These are phyloP conservation scores for Anableps anableps DNA, from an alignment of 2,797 vertebrate species.

Conservation along the genomic window DNA sequence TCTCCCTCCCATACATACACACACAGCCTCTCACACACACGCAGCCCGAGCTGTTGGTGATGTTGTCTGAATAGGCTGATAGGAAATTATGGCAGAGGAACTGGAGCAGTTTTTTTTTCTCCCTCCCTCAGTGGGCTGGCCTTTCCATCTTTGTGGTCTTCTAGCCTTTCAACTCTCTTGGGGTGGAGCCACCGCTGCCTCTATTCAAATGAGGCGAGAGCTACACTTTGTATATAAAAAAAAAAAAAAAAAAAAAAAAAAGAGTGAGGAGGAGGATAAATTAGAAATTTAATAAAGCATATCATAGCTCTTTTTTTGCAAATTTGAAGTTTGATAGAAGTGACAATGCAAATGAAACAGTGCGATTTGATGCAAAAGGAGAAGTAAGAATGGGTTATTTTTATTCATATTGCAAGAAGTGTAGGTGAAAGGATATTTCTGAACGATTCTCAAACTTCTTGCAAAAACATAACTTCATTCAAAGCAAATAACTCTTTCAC, in stretches of 20 bases:
- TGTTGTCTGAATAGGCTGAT: slow-evolving; percentile 87
- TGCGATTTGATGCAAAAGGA: slow-evolving; percentile 9
- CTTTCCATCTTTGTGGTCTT: slow-evolving; percentile 85
- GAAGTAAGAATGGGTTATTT: slow-evolving; percentile 15
- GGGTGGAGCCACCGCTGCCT: slow-evolving; percentile 80
- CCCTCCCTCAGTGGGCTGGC: slow-evolving; percentile 86
- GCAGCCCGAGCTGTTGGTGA: slow-evolving; percentile 84
- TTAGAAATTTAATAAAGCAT: slow-evolving; percentile 60
- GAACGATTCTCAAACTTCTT: slow-evolving; percentile 40
- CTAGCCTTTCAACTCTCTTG: slow-evolving; percentile 85
- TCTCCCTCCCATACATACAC: slow-evolving; percentile 72
- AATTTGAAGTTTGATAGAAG: slow-evolving; percentile 30
- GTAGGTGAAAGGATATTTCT: slow-evolving; percentile 13
- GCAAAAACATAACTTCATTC: slow-evolving; percentile 42
- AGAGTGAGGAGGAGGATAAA: slow-evolving; percentile 50
- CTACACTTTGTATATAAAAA: slow-evolving; percentile 61
- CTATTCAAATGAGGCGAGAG: slow-evolving; percentile 83
- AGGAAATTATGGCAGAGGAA: slow-evolving; percentile 88
- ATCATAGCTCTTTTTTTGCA: slow-evolving; percentile 17
- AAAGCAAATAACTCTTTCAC: slow-evolving; percentile 51
- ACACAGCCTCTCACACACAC: slow-evolving; percentile 58
- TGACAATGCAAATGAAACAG: slow-evolving; percentile 36
- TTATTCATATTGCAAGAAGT: slow-evolving; percentile 6
- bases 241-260: slow-evolving; percentile 1
- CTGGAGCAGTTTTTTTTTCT: slow-evolving; percentile 83